Evolutionary conservation across 2,113 vertebrate genomes (phyloP).

Genomic region (Paracanthobrama guichenoti): DNA sequence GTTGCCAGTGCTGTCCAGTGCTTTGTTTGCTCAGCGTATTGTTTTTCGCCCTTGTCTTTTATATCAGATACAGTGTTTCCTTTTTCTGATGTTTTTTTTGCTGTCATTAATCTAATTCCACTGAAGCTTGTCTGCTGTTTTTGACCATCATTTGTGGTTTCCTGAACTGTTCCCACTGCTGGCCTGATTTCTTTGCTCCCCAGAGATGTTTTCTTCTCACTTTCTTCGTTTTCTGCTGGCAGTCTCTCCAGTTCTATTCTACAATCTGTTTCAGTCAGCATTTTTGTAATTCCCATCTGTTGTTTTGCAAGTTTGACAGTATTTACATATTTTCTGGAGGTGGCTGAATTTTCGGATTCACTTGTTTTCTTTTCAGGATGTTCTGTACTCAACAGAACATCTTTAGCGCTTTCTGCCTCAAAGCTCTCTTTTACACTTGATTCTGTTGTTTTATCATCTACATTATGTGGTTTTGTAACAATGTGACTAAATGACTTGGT

Average conservation of each 20-base stretch:
- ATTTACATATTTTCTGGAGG: not conserved
- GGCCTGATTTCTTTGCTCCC: not conserved
- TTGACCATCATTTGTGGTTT: not conserved
- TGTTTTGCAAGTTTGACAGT: not conserved
- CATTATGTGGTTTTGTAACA: not conserved
- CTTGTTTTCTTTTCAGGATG: not conserved
- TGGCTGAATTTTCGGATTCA: not conserved
- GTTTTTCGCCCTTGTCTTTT: not conserved
- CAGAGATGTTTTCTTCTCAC: conserved; percentile 1
- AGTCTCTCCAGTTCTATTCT: not conserved
- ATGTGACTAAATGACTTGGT: not conserved
- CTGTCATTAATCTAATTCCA: not conserved
- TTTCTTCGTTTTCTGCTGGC: not conserved
- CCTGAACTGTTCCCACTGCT: not conserved
- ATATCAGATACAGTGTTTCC: not conserved
- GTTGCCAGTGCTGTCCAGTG: not conserved
- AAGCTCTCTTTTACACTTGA: not conserved
- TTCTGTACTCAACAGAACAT: not conserved
- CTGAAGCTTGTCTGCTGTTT: not conserved
- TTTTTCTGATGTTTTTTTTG: not conserved
- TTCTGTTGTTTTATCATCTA: not conserved
- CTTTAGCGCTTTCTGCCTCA: not conserved
- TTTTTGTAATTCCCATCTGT: not conserved
- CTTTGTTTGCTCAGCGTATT: not conserved
- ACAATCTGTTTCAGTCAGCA: conserved; percentile 1